phyloP scores from a whole-genome alignment of 2,797 vertebrate genomes.

The Masticophis lateralis region DNA sequence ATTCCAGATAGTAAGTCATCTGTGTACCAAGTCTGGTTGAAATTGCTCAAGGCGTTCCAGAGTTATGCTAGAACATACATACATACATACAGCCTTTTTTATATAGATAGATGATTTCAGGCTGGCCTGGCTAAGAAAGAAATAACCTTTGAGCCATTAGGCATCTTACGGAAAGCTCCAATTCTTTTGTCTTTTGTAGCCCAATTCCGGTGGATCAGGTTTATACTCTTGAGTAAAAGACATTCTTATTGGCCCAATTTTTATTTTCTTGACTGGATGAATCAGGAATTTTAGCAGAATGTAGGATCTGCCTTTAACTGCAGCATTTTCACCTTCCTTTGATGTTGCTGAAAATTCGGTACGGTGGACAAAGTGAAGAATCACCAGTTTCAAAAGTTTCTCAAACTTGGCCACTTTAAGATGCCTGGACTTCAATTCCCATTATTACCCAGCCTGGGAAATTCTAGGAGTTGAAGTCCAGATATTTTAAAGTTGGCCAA shows the following conservation, averaged over 20 bases:
- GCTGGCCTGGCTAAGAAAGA: not conserved
- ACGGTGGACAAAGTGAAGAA: not conserved
- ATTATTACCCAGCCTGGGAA: not conserved
- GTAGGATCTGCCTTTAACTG: not conserved
- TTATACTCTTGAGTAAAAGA: not conserved
- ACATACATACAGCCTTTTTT: too few species aligned
- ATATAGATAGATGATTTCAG: not conserved
- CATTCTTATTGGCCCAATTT: not conserved
- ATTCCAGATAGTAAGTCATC: too few species aligned
- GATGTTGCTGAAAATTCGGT: not conserved
- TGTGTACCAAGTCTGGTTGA: too few species aligned
- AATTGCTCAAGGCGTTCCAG: too few species aligned
- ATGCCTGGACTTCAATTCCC: not conserved
- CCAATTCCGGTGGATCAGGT: not conserved
- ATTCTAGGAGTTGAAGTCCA: not conserved
- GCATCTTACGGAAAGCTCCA: not conserved
- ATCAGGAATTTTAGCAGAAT: not conserved
- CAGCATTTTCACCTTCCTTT: not conserved
- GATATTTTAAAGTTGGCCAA: not conserved
- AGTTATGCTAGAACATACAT: too few species aligned
- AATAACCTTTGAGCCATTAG: not conserved
- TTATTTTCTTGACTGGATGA: not conserved
- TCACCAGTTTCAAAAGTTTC: not conserved
- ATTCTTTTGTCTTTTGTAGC: not conserved
- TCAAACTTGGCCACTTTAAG: not conserved